Evolutionary conservation across 1,140 invertebrate genomes (phyloP), one percentile per base, ranked within the genome.

Genomic region (Calliopsis andreniformis): DNA sequence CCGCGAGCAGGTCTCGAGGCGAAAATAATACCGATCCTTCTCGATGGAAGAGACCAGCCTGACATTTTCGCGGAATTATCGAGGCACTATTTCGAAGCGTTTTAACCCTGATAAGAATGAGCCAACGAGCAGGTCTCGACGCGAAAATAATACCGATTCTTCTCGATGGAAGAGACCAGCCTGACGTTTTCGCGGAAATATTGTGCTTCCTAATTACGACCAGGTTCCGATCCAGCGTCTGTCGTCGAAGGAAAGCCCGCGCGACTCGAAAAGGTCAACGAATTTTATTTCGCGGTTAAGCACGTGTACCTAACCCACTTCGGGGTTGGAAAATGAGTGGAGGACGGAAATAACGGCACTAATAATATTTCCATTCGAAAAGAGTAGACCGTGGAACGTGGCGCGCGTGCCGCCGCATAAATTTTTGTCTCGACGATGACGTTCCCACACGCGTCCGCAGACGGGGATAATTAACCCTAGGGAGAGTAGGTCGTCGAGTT

Each of bases 321-420:
- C 3, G 16, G 5, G 43, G 20, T 5, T 7, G 53, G 39, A 25
- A 58, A 58, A 61, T n/a, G 16, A 61, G 20, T 45, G 16, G 30
- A 0, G 18, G 39, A 45, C 51, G 53, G 43, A 51, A 71, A 71
- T 62, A 71, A 71, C 56, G 69, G 20, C 68, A 8, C 30, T 16
- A 43, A 49, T 62, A 61, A 71, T 62, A 51, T 49, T 62, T 71
- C 42, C 30, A 49, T 61, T 71, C 68, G 16, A 58, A 47, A 18
- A 23, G 68, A 39, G 56, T 62, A 42, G 30, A 30, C 32, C 23
- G 43, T 49, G 43, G 1, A 43, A 39, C n/a, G 45, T n/a, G 18
- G 5, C 32, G 69, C 45, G 25, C 69, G 69, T 71, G 69, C 23
- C 14, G 6, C 2, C 18, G 69, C 69, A 71, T 63, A 71, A 62